Base-by-base conservation (phyloP, 53 echinoderm and acorn worm species). In the Apostichopus leukothele region DNA sequence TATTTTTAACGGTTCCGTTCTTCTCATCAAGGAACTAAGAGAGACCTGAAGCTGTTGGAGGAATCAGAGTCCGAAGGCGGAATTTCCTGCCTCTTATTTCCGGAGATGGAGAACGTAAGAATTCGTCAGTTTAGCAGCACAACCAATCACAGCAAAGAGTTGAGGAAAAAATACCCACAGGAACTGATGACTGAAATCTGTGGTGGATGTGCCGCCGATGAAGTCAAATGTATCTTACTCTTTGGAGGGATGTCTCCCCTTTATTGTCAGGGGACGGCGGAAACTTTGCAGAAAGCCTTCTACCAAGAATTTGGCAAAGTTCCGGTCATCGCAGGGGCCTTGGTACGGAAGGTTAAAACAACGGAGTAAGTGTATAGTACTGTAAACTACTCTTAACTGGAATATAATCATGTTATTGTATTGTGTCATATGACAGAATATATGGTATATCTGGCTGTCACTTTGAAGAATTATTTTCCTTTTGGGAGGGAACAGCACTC, bases 281-380 rank as follows among this genome's bases (percentile, higher is more conserved):
- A 55, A 22, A 50, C 78, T 21, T 87, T 97, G 50, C 94, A 95
- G 89, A 75, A 60, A 7, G 76, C 86, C 25, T 94, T 97, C 68
- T 77, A 89, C 76, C 63, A 92, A 8, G 88, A 76, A 60, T 74
- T 86, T 12, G 75, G 86, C 11, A 87, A 73, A 59, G 76, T 55
- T 75, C 95, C 95, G 0, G 95, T 95, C 25, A 97, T 97, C 26
- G 95, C 92, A 9, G 98, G 98, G 1, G 98, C 92, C 4, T 87
- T 95, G 9, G 95, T 90, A 12, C 66, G 84, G 27, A 73, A 84
- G 12, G 51, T 92, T 12, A 75, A 91, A 51, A 88, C 80, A 60
- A 84, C 90, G 60, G 89, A 90, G 83, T 52, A 78, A 13, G 86
- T 86, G 7, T 90, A 76, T 5, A 92, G 84, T 89, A 87, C 51